Evolutionary conservation across 1,140 invertebrate genomes (phyloP).

Genomic region (Calliphora vicina): DNA sequence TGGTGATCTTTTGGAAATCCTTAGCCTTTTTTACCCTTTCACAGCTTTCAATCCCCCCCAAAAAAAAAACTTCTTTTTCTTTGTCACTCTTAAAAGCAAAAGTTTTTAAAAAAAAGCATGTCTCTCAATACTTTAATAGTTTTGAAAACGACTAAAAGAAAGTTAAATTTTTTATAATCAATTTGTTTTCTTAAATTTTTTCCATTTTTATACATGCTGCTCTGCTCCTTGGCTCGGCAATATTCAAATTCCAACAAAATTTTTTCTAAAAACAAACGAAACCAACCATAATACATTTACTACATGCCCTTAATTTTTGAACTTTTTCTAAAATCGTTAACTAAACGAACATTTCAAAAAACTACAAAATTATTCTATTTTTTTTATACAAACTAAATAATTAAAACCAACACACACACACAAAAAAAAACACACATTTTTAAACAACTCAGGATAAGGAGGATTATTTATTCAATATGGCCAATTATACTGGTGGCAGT

Average conservation of each 20-base stretch:
- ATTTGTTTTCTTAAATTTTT: not conserved
- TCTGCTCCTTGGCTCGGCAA: not conserved
- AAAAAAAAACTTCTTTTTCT: not conserved
- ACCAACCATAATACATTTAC: not conserved
- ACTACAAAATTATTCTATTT: conserved; percentile 1
- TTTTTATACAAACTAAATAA: not conserved
- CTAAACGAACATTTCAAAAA: not conserved
- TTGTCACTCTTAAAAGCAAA: not conserved
- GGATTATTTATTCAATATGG: not conserved
- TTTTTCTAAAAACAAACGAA: not conserved
- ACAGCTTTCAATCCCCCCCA: not conserved
- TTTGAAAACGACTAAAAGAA: not conserved
- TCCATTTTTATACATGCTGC: not conserved
- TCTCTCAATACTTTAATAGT: not conserved
- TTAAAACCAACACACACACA: not conserved
- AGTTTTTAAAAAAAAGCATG: not conserved
- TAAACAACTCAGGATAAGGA: conserved; percentile 24
- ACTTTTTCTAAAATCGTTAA: not conserved
- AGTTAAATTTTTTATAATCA: not conserved
- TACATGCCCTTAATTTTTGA: not conserved
- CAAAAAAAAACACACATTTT: conserved; percentile 9
- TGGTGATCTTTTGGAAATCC: not conserved
- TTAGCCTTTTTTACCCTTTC: not conserved
- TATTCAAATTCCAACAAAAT: not conserved
- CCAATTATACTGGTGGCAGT: not conserved